Conservation (phyloP, 2,888 invertebrate genomes). For the Megaustenia siamemsis region DNA sequence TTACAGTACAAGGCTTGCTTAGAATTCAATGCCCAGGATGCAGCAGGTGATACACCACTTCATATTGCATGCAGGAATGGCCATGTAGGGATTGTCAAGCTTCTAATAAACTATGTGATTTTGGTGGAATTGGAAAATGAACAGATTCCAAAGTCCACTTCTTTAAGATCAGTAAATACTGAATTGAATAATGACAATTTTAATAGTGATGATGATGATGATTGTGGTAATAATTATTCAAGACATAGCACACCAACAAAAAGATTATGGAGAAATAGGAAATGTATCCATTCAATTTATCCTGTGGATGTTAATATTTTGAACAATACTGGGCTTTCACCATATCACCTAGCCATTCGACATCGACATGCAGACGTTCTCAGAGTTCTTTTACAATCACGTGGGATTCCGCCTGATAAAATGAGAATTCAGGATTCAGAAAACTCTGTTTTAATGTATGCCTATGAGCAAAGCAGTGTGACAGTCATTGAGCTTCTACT, state of each 20-base stretch:
- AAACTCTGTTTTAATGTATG: constrained; percentile 83
- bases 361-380: constrained; percentile 84
- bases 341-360: constrained; percentile 73
- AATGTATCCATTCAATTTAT: constrained; percentile 31
- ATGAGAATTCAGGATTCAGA: constrained; percentile 81
- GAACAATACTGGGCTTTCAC: constrained; percentile 64
- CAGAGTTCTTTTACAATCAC: constrained; percentile 87
- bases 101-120: constrained; percentile 61
- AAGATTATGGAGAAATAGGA: neutral
- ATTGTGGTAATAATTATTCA: neutral
- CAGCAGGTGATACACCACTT: constrained; percentile 90
- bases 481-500: constrained; percentile 89
- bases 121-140: constrained; percentile 46
- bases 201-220: neutral
- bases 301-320: constrained; percentile 57
- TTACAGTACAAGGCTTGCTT: constrained; percentile 90
- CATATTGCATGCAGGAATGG: constrained; percentile 88
- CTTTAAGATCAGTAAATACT: neutral
- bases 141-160: neutral
- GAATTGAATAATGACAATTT: neutral
- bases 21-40: constrained; percentile 89
- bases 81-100: constrained; percentile 63
- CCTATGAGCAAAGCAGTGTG: constrained; percentile 85
- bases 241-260: neutral
- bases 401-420: constrained; percentile 89